phyloP scores from a whole-genome alignment of 2,113 vertebrate species.

The Lethenteron camtschaticum region DNA sequence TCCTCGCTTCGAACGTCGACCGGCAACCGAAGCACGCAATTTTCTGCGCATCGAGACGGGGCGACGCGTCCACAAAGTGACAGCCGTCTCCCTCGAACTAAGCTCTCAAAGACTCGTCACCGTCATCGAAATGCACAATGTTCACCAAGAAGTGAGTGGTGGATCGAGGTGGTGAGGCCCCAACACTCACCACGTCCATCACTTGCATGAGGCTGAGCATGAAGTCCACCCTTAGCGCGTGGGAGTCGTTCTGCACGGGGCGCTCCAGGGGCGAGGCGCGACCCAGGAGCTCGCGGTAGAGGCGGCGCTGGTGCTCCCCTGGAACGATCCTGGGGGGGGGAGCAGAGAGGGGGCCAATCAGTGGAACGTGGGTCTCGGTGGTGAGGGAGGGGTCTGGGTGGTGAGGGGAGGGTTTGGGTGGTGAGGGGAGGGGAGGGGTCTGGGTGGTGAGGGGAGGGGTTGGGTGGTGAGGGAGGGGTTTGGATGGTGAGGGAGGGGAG shows the following conservation, averaged over 20 bases:
- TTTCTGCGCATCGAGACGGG: too few relatives aligned
- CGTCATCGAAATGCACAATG: not conserved
- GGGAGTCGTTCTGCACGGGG: constrained; percentile 36
- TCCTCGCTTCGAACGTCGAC: too few relatives aligned
- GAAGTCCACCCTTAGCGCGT: constrained; percentile 28
- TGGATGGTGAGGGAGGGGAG: too few relatives aligned
- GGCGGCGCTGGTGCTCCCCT: constrained; percentile 33
- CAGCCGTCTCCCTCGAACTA: too few relatives aligned
- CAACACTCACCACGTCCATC: constrained; percentile 36
- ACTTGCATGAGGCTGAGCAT: constrained; percentile 36
- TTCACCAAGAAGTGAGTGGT: not conserved
- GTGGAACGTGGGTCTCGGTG: too few relatives aligned
- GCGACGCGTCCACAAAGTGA: too few relatives aligned
- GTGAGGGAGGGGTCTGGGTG: too few relatives aligned
- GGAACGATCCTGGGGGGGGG: constrained; percentile 21
- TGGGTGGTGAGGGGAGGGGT: too few relatives aligned
- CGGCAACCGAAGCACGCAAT: too few relatives aligned
- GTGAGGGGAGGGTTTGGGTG: too few relatives aligned
- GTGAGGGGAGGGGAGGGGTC: too few relatives aligned
- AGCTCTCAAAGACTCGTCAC: not conserved
- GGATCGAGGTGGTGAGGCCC: not conserved
- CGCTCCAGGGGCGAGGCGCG: constrained; percentile 42
- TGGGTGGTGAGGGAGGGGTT: too few relatives aligned
- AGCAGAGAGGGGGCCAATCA: not conserved
- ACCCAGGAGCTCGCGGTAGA: constrained; percentile 37